Evolutionary conservation across 2,113 vertebrate genomes (phyloP).

Genomic region (Dinomys branickii): DNA sequence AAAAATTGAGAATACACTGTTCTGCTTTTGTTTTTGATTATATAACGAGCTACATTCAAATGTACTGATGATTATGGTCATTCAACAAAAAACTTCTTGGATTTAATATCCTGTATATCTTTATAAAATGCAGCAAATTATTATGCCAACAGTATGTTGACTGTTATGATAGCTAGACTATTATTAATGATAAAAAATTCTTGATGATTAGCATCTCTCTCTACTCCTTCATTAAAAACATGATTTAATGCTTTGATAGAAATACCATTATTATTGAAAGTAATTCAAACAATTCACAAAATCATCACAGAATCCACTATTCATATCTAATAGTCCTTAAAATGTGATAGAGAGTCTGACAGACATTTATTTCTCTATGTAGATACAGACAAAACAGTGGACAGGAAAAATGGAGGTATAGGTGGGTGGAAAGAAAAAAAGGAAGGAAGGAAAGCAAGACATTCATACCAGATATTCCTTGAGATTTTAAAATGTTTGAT

Average conservation of each 20-base stretch:
- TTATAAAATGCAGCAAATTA: conserved; percentile 23
- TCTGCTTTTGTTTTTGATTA: conserved; percentile 46
- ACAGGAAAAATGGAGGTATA: not conserved
- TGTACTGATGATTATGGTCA: conserved; percentile 22
- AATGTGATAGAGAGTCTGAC: not conserved
- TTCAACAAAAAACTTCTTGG: conserved; percentile 42
- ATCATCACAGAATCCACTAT: not conserved
- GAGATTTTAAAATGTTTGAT: not conserved
- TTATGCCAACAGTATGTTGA: not conserved
- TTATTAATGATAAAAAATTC: not conserved
- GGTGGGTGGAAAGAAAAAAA: not conserved
- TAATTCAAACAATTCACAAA: not conserved
- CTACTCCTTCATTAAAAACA: not conserved
- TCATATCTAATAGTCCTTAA: not conserved
- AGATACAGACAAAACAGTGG: not conserved
- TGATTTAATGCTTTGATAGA: not conserved
- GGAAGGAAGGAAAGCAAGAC: not conserved
- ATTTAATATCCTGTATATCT: conserved; percentile 48
- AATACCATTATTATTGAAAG: conserved; percentile 12
- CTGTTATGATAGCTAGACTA: not conserved
- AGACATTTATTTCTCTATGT: not conserved
- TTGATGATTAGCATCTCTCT: not conserved
- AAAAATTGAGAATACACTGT: conserved; percentile 71
- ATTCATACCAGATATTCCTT: not conserved
- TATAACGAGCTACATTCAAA: conserved; percentile 69